Evolutionary conservation across 1,140 invertebrate species (phyloP).

Genomic region (Bombus huntii): DNA sequence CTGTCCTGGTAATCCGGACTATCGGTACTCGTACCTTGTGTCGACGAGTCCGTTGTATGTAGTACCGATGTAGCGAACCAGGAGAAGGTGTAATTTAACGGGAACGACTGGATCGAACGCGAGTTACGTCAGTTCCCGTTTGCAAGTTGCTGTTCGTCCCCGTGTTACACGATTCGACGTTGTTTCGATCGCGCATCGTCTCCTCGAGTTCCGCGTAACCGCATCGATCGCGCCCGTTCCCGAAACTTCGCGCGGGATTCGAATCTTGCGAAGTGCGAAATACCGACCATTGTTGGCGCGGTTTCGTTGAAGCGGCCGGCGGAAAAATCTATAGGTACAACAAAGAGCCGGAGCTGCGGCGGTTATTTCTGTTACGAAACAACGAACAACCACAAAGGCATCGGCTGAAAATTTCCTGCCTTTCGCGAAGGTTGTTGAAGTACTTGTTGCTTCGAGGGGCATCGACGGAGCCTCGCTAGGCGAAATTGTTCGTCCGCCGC

Average conservation of each 20-base stretch:
- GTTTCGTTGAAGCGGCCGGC: no score
- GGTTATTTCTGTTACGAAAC: not conserved
- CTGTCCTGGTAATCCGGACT: not conserved
- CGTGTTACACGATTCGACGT: not conserved
- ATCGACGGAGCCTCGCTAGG: no score
- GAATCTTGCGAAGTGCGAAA: no score
- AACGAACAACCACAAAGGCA: no score
- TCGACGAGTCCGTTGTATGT: constrained; percentile 44
- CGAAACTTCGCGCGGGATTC: no score
- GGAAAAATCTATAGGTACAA: no score
- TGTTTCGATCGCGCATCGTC: not conserved
- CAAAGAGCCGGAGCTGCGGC: not conserved
- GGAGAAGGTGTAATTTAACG: constrained; percentile 70
- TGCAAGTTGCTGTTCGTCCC: not conserved
- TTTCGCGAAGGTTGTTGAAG: not conserved
- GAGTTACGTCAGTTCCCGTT: constrained; percentile 67
- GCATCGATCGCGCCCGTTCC: no score
- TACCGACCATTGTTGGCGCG: no score
- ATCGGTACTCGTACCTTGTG: constrained; percentile 38
- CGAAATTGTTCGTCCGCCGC: no score
- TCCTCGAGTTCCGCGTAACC: no score
- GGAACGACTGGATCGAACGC: constrained; percentile 64
- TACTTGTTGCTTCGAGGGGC: no score
- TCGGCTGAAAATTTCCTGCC: not conserved
- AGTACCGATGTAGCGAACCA: constrained; percentile 53